Conservation (phyloP, 2,797 vertebrate species). For the Trichosurus vulpecula region DNA sequence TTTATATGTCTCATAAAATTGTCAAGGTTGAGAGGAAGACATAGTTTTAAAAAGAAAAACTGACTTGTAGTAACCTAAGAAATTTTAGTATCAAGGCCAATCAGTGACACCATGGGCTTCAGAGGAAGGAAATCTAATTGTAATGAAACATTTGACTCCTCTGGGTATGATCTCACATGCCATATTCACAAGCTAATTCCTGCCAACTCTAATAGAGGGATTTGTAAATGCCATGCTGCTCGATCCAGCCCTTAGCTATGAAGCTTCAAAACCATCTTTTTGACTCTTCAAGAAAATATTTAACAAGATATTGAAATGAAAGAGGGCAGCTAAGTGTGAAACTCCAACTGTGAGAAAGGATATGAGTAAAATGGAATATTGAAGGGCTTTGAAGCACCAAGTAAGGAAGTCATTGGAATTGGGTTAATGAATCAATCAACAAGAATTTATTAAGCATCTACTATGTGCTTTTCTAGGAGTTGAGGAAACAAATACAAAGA, state of each 20-base stretch:
- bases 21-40: conserved; percentile 60
- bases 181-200: background rate
- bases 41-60: conserved; percentile 55
- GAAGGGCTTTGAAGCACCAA: background rate
- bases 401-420: background rate
- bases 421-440: background rate
- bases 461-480: background rate
- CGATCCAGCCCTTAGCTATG: background rate
- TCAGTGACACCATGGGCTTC: background rate
- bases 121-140: conserved; percentile 21
- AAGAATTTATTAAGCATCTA: background rate
- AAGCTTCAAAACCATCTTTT: background rate
- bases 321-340: background rate
- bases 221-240: background rate
- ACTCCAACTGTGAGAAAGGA: background rate
- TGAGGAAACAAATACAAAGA: background rate
- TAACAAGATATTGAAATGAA: background rate
- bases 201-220: background rate
- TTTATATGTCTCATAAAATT: conserved; percentile 58
- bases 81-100: conserved; percentile 15
- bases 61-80: conserved; percentile 29
- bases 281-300: background rate
- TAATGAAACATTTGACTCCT: conserved; percentile 56
- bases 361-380: background rate
- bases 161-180: conserved; percentile 25